A percentile compares a stretch with the other conserved stretches of the same genome.
Conservation (phyloP, 2,797 vertebrate species). For the Rhynchotus rufescens region DNA sequence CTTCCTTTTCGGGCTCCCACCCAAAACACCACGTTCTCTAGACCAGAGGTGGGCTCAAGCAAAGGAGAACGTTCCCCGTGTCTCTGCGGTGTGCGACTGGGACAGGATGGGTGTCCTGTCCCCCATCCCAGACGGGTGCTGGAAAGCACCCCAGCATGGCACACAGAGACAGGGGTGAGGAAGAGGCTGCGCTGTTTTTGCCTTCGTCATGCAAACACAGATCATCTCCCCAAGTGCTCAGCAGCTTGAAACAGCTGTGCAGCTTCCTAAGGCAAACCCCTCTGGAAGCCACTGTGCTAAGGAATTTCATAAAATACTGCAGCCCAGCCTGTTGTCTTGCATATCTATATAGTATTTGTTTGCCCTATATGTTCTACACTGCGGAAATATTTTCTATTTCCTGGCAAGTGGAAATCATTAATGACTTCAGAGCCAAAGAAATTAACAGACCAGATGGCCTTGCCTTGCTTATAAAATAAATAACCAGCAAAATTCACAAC, state of each 20-base stretch:
- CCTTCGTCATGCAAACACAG: not conserved
- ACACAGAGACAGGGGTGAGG: not conserved
- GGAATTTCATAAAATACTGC: not conserved
- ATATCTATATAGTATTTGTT: not conserved
- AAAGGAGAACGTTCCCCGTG: not conserved
- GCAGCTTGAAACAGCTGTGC: slow-evolving; percentile 35
- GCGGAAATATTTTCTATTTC: slow-evolving; percentile 53
- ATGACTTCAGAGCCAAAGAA: slow-evolving; percentile 36
- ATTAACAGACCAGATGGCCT: slow-evolving; percentile 43
- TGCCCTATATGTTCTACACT: not conserved
- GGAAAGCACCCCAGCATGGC: not conserved
- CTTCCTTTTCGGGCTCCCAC: not conserved
- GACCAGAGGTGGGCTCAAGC: not conserved
- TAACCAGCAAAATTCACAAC: not conserved
- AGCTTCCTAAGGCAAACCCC: not conserved
- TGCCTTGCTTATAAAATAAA: not conserved
- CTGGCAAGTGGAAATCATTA: slow-evolving; percentile 62
- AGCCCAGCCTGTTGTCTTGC: not conserved
- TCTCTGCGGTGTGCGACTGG: not conserved
- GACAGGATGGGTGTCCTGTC: not conserved
- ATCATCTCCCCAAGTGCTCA: not conserved
- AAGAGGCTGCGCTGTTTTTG: not conserved
- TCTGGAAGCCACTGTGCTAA: not conserved
- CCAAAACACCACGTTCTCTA: not conserved
- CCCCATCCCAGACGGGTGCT: not conserved